Evolutionary conservation across 2,113 vertebrate species (phyloP), one percentile per base, ranked within the genome.

Genomic region (Gopherus evgoodei): DNA sequence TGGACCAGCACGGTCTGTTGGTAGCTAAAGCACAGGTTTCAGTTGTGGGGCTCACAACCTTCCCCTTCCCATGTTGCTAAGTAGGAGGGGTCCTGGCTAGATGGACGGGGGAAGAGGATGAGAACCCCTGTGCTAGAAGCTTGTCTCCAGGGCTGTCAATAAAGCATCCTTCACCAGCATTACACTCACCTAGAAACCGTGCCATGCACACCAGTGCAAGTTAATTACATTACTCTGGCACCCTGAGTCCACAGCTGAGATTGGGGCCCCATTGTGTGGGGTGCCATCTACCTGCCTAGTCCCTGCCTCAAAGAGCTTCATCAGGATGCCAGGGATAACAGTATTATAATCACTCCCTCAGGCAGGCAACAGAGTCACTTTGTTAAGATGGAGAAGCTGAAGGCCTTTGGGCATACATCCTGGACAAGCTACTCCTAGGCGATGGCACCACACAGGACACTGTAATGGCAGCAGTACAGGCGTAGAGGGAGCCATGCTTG

Each of bases 361-460:
- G 31, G 47, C 14, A 31, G 11, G 47, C 5, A 29, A 17, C 47
- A 80, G 29, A 19, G 1, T 21, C 19, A 21, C 38, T 3, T 4
- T 10, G 21, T 22, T 42, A 24, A 42, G 69, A 12, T 42, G 72
- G 3, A 35, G 42, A 5, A 75, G n/a, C 69, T 21, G 27, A 49
- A 17, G 76, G 44, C 75, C 44, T 31, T 52, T 29, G 5, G 57
- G 57, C 29, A 16, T 16, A 25, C 27, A 31, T 14, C 38, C 25
- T 29, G 29, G 78, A 4, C 29, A 21, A 11, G 29, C 27, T 10
- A 35, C 16, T 19, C 78, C 78, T n/a, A 2, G 14, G 12, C 44
- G 1, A 2, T 1, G 10, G 65, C 31, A 42, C 38, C 29, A 4
- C 3, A 9, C 29, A 6, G 2, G 4, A 29, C 29, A 17, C 24